Evolutionary conservation across 2,113 vertebrate species (phyloP), one percentile per base, ranked within the genome.

Genomic region (Ploceus nigricollis): DNA sequence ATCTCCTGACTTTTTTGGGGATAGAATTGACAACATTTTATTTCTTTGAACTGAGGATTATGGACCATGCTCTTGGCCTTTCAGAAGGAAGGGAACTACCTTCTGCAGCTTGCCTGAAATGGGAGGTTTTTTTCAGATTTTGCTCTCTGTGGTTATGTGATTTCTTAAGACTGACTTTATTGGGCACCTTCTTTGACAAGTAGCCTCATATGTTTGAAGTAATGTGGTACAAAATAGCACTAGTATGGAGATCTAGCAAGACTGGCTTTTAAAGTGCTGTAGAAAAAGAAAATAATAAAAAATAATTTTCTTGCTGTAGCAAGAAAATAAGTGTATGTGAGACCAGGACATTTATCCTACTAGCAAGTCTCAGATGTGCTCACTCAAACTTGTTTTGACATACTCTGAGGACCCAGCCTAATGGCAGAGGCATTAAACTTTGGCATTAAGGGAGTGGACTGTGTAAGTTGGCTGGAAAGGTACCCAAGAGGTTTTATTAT

Each of bases 401-500:
- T 54, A 51, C 63, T 37, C 56, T 48, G 64, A 66, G 76, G 71
- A 81, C 60, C 70, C 75, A 83, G 68, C 31, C 51, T 92, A 82
- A 92, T 73, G 64, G 60, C 48, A 92, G 82, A 73, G 60, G 40
- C 47, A 86, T 96, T 95, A 90, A 95, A 83, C 79, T 70, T 78
- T 28, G 73, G 54, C 76, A 71, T 88, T 61, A 90, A 81, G n/a
- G 15, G 87, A 90, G 48, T 70, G 44, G 75, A 60, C 50, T 17
- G 37, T 75, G 31, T 93, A 94, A 72, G 27, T 17, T 78, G 51
- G 3, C 68, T 85, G 60, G 30, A 91, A 96, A 13, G 37, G 24
- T 81, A 70, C 66, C 39, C 27, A 35, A 70, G 71, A 73, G 35
- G 25, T 83, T 92, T 82, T 80, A 39, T 80, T 90, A 42, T 58